phyloP scores from a whole-genome alignment of 2,888 invertebrate genomes.

The Sphinx pinastri region DNA sequence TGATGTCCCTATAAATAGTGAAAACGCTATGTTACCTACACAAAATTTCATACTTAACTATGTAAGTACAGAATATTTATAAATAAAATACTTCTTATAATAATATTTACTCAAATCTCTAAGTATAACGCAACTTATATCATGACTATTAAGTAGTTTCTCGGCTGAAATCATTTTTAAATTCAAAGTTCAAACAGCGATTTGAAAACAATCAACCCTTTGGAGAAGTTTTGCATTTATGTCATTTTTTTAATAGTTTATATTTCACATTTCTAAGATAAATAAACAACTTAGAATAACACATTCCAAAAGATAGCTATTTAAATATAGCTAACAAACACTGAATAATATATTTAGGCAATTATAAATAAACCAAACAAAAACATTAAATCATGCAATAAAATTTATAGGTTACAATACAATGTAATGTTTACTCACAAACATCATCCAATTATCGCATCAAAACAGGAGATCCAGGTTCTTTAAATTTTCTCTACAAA shows the following conservation, averaged over 20 bases:
- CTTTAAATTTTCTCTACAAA: not conserved
- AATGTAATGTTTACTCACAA: slow-evolving; percentile 29
- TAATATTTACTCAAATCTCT: no score
- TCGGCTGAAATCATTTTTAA: no score
- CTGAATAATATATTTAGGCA: slow-evolving; percentile 9
- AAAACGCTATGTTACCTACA: no score
- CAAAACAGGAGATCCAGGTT: not conserved
- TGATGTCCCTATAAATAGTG: no score
- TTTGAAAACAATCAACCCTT: not conserved
- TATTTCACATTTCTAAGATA: no score
- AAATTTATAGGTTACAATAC: slow-evolving; percentile 17
- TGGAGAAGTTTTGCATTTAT: not conserved
- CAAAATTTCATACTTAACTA: no score
- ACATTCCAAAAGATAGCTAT: not conserved
- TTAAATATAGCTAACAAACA: not conserved
- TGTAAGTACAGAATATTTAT: no score
- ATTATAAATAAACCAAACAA: not conserved
- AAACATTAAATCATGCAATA: slow-evolving; percentile 24
- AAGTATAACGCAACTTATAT: no score
- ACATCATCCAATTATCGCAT: slow-evolving; percentile 30
- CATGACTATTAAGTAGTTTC: no score
- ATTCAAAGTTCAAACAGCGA: no score
- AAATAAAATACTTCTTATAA: no score
- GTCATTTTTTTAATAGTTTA: slow-evolving; percentile 3
- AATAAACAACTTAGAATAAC: not conserved